Evolutionary conservation across 1,140 invertebrate genomes (phyloP).

Genomic region (Ostrea denselamellosa): DNA sequence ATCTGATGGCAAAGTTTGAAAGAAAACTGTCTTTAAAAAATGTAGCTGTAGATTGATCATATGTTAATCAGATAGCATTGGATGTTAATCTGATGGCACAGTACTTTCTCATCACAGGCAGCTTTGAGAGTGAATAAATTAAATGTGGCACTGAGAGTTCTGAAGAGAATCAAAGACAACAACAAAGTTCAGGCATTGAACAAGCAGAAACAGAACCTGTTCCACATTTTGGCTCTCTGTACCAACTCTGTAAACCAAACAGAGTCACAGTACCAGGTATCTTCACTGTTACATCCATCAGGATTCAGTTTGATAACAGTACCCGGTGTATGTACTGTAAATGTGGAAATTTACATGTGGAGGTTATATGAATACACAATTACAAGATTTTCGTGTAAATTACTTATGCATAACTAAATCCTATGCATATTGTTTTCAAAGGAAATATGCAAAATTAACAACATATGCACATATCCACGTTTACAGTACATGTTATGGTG

Average conservation of each 20-base stretch:
- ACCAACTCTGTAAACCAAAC: slow-evolving; percentile 60
- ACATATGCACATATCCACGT: too few species aligned
- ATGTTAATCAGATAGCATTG: background rate
- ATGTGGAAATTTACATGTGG: too few species aligned
- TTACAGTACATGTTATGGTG: too few species aligned
- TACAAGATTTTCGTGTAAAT: too few species aligned
- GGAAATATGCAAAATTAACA: too few species aligned
- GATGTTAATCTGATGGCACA: background rate
- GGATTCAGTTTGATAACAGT: too few species aligned
- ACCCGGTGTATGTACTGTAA: too few species aligned
- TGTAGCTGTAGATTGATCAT: background rate
- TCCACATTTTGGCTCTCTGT: slow-evolving; percentile 76
- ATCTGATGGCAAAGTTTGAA: slow-evolving; percentile 12
- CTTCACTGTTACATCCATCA: too few species aligned
- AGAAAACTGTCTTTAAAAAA: background rate
- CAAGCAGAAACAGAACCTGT: slow-evolving; percentile 73
- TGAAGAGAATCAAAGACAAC: slow-evolving; percentile 71
- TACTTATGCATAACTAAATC: too few species aligned
- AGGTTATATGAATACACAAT: too few species aligned
- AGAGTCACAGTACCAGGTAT: slow-evolving; percentile 75
- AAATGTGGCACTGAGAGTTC: slow-evolving; percentile 78
- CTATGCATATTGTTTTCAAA: too few species aligned
- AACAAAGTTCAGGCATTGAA: slow-evolving; percentile 66
- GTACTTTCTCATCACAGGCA: slow-evolving; percentile 66
- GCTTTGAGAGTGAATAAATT: slow-evolving; percentile 78